A percentile compares a stretch with the other conserved stretches of the same genome.
Conservation (phyloP, 2,797 vertebrate species). For the Pelobates cultripes region DNA sequence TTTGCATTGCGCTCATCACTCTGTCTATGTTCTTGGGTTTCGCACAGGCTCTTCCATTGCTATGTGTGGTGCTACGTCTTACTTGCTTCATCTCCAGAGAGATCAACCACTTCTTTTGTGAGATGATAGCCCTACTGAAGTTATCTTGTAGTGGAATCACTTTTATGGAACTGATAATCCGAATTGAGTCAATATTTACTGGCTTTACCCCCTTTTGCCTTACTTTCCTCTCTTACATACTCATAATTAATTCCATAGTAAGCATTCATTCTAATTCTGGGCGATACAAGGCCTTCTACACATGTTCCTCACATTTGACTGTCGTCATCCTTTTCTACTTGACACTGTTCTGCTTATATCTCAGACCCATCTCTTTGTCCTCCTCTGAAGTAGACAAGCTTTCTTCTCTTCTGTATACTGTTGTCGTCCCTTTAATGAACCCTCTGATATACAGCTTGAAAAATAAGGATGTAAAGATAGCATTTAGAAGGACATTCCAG, state of each 20-base stretch:
- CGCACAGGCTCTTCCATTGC: conserved; percentile 57
- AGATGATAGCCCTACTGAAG: conserved; percentile 60
- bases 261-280: neutral
- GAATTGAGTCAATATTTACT: conserved; percentile 16
- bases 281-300: conserved; percentile 7
- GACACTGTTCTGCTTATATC: neutral
- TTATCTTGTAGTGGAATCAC: conserved; percentile 49
- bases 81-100: conserved; percentile 54
- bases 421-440: conserved; percentile 63
- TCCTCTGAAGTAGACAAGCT: conserved; percentile 54
- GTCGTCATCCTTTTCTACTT: neutral
- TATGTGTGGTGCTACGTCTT: conserved; percentile 51
- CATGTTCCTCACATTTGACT: conserved; percentile 11
- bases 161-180: conserved; percentile 38
- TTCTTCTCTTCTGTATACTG: conserved; percentile 60
- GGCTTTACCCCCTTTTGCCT: conserved; percentile 2
- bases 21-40: conserved; percentile 61
- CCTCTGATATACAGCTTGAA: conserved; percentile 64
- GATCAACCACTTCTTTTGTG: conserved; percentile 64
- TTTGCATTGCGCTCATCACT: conserved; percentile 55
- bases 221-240: neutral
- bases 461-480: conserved; percentile 61
- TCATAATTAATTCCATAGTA: neutral
- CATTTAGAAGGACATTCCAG: neutral
- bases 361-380: neutral